A percentile compares a stretch with the other conserved stretches of the same genome.
Evolutionary conservation across 2,888 invertebrate genomes (phyloP).

Genomic region (Drosophila helvetica): DNA sequence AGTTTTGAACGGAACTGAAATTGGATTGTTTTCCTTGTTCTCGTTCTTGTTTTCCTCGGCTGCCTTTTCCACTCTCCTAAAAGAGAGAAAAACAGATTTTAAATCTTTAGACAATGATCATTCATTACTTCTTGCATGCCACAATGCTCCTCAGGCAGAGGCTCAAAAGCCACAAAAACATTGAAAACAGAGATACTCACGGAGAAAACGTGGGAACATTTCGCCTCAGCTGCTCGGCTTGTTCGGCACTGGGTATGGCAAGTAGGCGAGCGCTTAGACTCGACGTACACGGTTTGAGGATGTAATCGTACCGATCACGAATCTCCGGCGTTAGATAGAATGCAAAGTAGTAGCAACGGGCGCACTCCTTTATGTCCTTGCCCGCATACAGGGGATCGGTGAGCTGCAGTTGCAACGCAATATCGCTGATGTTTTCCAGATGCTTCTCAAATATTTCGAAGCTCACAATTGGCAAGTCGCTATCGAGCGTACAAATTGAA

Average conservation of each 20-base stretch:
- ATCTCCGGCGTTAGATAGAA: slow-evolving; percentile 54
- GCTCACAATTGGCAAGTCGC: slow-evolving; percentile 23
- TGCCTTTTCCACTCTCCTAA: background rate
- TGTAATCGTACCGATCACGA: slow-evolving; percentile 27
- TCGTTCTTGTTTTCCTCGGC: too few relatives aligned
- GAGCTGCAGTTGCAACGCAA: slow-evolving; percentile 43
- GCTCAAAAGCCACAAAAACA: too few relatives aligned
- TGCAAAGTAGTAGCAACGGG: slow-evolving; percentile 41
- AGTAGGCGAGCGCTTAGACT: slow-evolving; percentile 30
- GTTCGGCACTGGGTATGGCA: slow-evolving; percentile 23
- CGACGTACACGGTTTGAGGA: slow-evolving; percentile 19
- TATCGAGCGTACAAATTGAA: background rate
- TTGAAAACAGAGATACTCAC: too few relatives aligned
- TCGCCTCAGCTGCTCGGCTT: background rate
- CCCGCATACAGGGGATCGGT: slow-evolving; percentile 11
- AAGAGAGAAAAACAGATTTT: too few relatives aligned
- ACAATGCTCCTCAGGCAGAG: too few relatives aligned
- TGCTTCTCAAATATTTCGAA: slow-evolving; percentile 44
- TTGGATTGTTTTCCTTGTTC: too few relatives aligned
- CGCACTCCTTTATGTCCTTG: slow-evolving; percentile 48
- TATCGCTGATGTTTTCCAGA: slow-evolving; percentile 45
- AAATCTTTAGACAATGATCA: too few relatives aligned
- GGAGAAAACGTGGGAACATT: background rate
- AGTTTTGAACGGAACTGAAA: too few relatives aligned
- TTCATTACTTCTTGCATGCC: too few relatives aligned